Conservation (phyloP, 2,888 invertebrate species). For the Phaonia tiefii region DNA sequence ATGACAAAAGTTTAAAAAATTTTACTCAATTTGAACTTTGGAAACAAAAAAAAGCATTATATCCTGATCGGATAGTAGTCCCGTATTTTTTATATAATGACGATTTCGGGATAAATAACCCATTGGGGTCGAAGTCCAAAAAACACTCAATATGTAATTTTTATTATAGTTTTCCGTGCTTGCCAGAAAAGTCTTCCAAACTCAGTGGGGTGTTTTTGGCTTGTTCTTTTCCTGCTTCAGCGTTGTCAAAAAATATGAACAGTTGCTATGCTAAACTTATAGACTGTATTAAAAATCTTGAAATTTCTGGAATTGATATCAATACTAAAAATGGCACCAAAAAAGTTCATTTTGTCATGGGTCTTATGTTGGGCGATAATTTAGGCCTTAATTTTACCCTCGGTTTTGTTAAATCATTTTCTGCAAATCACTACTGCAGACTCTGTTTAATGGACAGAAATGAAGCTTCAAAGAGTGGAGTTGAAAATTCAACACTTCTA, state of each 20-base stretch:
- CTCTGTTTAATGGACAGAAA: conserved; percentile 27
- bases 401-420: conserved; percentile 39
- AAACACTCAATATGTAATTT: conserved; percentile 26
- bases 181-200: conserved; percentile 13
- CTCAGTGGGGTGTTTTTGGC: conserved; percentile 15
- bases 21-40: conserved; percentile 35
- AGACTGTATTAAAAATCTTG: conserved; percentile 29
- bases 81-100: conserved; percentile 46
- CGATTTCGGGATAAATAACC: conserved; percentile 45
- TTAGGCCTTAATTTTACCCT: conserved; percentile 39
- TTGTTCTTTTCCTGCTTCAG: background rate
- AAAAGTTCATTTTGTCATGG: conserved; percentile 36
- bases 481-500: background rate
- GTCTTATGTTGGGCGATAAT: conserved; percentile 47
- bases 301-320: conserved; percentile 24
- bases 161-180: conserved; percentile 40
- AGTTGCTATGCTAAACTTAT: conserved; percentile 40
- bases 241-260: conserved; percentile 49
- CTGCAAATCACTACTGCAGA: conserved; percentile 34
- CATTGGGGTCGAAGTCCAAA: conserved; percentile 24
- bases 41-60: conserved; percentile 5
- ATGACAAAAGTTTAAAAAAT: conserved; percentile 1
- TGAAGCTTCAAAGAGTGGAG: background rate
- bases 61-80: conserved; percentile 7
- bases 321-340: background rate